Percentiles rank a stretch among this genome's conserved stretches.
Conservation (phyloP, 2,888 invertebrate species). For the Drosophila paranaensis region DNA sequence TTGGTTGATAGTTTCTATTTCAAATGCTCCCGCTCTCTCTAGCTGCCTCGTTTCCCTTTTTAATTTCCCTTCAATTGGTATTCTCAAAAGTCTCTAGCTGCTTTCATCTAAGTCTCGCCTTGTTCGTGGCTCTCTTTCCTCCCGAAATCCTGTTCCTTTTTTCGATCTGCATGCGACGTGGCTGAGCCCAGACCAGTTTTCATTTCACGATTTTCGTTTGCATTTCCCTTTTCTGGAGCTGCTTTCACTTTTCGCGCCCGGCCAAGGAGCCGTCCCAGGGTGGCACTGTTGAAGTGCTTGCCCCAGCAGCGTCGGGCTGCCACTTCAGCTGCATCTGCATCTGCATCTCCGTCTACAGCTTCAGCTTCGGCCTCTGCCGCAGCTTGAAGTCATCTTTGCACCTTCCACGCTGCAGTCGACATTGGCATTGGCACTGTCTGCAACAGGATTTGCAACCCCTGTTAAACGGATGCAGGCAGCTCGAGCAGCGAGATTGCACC, state of each 20-base stretch:
- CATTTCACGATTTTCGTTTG: background rate
- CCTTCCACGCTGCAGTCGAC: conserved; percentile 37
- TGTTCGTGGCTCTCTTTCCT: background rate
- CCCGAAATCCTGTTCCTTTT: background rate
- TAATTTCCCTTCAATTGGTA: background rate
- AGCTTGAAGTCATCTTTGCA: conserved; percentile 46
- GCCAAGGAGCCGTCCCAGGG: conserved; percentile 11
- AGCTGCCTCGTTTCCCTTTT: background rate
- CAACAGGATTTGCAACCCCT: conserved; percentile 45
- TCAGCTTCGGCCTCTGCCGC: conserved; percentile 4
- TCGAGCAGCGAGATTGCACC: conserved; percentile 39
- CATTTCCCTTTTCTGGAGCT: conserved; percentile 12
- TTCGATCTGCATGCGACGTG: background rate
- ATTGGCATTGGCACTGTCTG: conserved; percentile 39
- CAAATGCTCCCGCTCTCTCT: no score
- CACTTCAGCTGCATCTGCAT: conserved; percentile 5
- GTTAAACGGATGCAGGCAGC: conserved; percentile 34
- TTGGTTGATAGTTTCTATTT: background rate
- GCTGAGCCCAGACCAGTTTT: background rate
- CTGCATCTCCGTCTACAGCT: background rate
- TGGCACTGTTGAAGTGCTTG: conserved; percentile 37
- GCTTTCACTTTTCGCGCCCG: conserved; percentile 60
- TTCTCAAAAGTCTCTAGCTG: background rate
- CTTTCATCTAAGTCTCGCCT: background rate
- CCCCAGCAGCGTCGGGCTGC: conserved; percentile 14